Evolutionary conservation across 2,888 invertebrate species (phyloP).

Genomic region (Shargacucullia verbasci): DNA sequence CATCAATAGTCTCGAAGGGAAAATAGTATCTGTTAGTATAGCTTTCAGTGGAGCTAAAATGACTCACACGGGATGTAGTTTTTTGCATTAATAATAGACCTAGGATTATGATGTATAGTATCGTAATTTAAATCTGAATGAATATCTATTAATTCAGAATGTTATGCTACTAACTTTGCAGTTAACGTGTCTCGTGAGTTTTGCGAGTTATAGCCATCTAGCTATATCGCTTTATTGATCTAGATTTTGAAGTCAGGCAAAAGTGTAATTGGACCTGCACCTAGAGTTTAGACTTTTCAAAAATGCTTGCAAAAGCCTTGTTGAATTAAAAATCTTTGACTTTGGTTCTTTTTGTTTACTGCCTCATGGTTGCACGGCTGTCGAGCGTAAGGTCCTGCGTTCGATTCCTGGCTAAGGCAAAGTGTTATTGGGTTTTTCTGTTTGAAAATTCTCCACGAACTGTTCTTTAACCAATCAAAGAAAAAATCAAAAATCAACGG

Average conservation of each 20-base stretch:
- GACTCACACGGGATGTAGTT: slow-evolving; percentile 31
- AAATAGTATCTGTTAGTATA: slow-evolving; percentile 8
- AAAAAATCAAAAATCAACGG: too few relatives aligned
- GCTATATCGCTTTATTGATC: slow-evolving; percentile 25
- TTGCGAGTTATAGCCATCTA: slow-evolving; percentile 4
- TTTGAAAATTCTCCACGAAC: too few relatives aligned
- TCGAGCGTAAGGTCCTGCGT: too few relatives aligned
- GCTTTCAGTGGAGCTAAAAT: slow-evolving; percentile 7
- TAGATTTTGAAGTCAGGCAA: slow-evolving; percentile 14
- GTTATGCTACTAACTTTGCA: slow-evolving; percentile 3
- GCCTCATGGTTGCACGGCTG: too few relatives aligned
- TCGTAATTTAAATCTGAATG: slow-evolving; percentile 53
- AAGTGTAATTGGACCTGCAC: slow-evolving; percentile 8
- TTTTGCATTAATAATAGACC: slow-evolving; percentile 47
- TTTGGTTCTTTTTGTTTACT: too few relatives aligned
- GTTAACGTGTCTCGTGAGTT: slow-evolving; percentile 21
- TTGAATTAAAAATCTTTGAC: too few relatives aligned
- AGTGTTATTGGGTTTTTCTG: too few relatives aligned
- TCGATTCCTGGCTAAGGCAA: too few relatives aligned
- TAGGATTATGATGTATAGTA: slow-evolving; percentile 37
- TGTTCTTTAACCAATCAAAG: too few relatives aligned
- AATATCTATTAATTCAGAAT: slow-evolving; percentile 35
- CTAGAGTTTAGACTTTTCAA: too few relatives aligned
- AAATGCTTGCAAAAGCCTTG: too few relatives aligned
- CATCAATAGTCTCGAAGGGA: too few relatives aligned